Evolutionary conservation across 2,797 vertebrate species (phyloP), one percentile per base, ranked within the genome.

Genomic region (Morelia viridis): DNA sequence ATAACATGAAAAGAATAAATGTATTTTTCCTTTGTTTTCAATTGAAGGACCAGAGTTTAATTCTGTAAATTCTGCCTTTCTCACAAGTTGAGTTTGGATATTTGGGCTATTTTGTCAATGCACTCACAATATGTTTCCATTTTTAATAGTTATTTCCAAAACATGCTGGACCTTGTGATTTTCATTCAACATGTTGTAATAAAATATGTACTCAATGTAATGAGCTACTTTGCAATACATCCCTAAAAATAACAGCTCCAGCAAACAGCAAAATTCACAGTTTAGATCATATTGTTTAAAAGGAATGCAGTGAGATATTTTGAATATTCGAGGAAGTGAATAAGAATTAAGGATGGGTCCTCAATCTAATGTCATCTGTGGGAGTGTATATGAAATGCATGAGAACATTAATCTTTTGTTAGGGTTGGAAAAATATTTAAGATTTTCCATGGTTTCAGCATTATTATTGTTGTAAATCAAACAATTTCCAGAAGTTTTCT

Each of bases 121-220:
- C n/a, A 2, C 50, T 90, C 61, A 2, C 58, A 83, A 46, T n/a
- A 83, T 83, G 4, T 57, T 68, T 91, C 62, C 46, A 57, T 86
- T 91, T 71, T 60, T 58, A 60, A 31, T 71, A 26, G n/a, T 87
- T 91, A 64, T 91, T 91, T 71, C 53, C 35, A 58, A 91, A 50
- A 24, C 35, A 76, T 76, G 31, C 56, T 86, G 85, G n/a, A 58
- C 53, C 8, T 60, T 57, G 68, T 13, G 31, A 8, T 71, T 87
- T 10, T 71, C n/a, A 68, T 91, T 71, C 35, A 71, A 56, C 87
- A 87, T 71, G 62, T 12, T 86, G 76, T 71, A 87, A 71, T 58
- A 58, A 87, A 60, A 87, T 22, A 46, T 87, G 53, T 57, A 57
- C 31, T 57, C 50, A 86, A 41, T 60, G 31, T 41, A 87, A 58